Base-by-base conservation (phyloP, 2,113 vertebrate species). In the Thymallus thymallus region DNA sequence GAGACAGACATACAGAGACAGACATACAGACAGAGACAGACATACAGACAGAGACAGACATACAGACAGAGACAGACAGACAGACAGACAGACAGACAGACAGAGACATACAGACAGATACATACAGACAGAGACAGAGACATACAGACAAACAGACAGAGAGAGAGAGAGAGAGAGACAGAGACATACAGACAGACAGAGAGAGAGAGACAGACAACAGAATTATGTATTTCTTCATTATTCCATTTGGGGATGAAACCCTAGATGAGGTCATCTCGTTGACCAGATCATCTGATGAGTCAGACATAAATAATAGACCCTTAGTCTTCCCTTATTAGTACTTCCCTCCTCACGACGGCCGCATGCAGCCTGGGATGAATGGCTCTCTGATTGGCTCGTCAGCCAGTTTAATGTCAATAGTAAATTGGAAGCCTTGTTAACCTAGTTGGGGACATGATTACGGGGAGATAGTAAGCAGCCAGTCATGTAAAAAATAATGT, bases 401-500 rank as follows among this genome's bases (percentile, higher is more conserved):
- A 84, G 91, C 83, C 93, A 89, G 89, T 93, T 92, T 93, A 92
- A 83, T 91, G 95, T 95, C 94, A 93, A 91, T 73, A 94, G 93
- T 91, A 96, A 96, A 96, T 91, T 93, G 93, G 93, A 89, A 91
- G 93, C 84, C 94, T 94, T 88, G 88, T 94, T 94, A 95, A 93
- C 88, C 77, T 88, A 86, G 88, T 80, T 32, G 83, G 89, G 88
- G 86, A 85, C 76, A 86, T 77, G 85, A 88, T 79, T 81, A 77
- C 56, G 88, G 93, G 83, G 88, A 84, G 77, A 93, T 92, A 94
- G 93, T 91, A 93, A 84, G 93, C 95, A 95, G 94, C 94, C 95
- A 95, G 94, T 94, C 95, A 95, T 92, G 93, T 95, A 96, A 95
- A 94, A 95, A 96, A 96, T 94, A 94, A 94, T 93, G 95, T 95